phyloP scores from a whole-genome alignment of 1,140 invertebrate genomes.

The Zelostemma sp. region DNA sequence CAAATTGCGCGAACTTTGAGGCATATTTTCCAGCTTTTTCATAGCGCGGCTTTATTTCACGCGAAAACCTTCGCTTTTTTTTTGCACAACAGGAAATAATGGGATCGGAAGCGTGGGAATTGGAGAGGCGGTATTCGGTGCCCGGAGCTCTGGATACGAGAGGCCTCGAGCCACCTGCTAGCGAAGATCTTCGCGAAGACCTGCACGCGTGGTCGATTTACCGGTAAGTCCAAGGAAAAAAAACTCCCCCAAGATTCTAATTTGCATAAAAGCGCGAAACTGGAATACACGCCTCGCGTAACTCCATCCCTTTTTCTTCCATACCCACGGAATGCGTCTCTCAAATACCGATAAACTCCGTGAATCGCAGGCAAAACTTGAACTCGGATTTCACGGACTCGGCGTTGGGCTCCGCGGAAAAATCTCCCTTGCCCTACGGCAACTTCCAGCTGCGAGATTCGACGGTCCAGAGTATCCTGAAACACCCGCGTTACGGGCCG shows the following conservation, averaged over 20 bases:
- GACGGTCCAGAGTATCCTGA: conserved; percentile 93
- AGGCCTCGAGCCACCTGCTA: conserved; percentile 74
- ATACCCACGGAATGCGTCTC: no score
- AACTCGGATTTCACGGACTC: conserved; percentile 96
- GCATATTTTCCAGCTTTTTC: no score
- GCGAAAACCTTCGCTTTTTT: neutral
- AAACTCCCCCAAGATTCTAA: neutral
- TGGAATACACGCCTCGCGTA: neutral
- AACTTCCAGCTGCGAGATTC: conserved; percentile 94
- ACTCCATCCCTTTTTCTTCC: neutral
- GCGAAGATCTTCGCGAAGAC: conserved; percentile 92
- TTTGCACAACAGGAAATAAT: conserved; percentile 45
- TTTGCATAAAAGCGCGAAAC: conserved; percentile 1
- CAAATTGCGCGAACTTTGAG: no score
- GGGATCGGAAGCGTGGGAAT: conserved; percentile 73
- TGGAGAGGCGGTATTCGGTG: conserved; percentile 86
- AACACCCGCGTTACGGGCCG: conserved; percentile 89
- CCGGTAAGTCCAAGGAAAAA: conserved; percentile 72
- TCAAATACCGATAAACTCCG: no score
- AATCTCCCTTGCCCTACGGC: conserved; percentile 90
- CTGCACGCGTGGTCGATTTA: conserved; percentile 97
- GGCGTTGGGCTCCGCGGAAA: conserved; percentile 89
- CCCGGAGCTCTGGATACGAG: conserved; percentile 79
- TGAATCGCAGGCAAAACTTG: conserved; percentile 83
- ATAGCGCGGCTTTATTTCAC: no score